A percentile compares a stretch with the other conserved stretches of the same genome.
Conservation (phyloP, 2,797 vertebrate genomes). For the Peromyscus nudipes region DNA sequence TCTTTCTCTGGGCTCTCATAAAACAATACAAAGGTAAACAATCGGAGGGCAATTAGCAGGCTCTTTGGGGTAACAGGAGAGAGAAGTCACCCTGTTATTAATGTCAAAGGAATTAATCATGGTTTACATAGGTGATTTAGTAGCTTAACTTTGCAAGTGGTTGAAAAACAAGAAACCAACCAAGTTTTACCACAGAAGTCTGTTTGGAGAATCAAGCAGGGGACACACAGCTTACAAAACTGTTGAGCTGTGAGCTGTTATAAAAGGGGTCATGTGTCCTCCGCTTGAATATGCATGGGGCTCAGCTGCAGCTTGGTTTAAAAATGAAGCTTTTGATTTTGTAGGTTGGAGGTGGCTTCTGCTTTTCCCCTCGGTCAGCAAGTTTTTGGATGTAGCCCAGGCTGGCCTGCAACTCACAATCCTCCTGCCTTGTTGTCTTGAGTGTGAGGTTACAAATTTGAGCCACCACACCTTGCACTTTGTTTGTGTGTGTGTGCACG, state of each 20-base stretch:
- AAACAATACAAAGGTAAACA: constrained; percentile 89
- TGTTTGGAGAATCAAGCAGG: constrained; percentile 23
- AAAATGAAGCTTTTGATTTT: neutral
- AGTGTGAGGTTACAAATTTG: neutral
- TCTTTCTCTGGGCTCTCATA: constrained; percentile 86
- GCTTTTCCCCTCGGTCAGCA: neutral
- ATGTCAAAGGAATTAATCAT: constrained; percentile 87
- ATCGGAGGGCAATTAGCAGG: constrained; percentile 88
- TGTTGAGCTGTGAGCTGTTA: neutral
- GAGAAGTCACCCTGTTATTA: constrained; percentile 86
- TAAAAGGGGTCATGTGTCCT: neutral
- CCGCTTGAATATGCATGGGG: neutral
- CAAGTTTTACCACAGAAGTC: constrained; percentile 69
- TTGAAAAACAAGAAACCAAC: constrained; percentile 82
- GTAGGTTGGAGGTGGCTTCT: neutral
- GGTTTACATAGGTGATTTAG: constrained; percentile 84
- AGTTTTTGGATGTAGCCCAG: neutral
- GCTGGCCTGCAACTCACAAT: neutral
- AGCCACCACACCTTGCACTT: neutral
- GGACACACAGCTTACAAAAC: neutral
- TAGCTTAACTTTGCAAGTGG: constrained; percentile 80
- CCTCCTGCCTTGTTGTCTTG: neutral
- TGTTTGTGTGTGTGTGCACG: neutral
- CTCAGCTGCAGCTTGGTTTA: neutral
- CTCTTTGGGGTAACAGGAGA: constrained; percentile 82